phyloP scores from a whole-genome alignment of 2,888 invertebrate species.

The Eupithecia centaureata region DNA sequence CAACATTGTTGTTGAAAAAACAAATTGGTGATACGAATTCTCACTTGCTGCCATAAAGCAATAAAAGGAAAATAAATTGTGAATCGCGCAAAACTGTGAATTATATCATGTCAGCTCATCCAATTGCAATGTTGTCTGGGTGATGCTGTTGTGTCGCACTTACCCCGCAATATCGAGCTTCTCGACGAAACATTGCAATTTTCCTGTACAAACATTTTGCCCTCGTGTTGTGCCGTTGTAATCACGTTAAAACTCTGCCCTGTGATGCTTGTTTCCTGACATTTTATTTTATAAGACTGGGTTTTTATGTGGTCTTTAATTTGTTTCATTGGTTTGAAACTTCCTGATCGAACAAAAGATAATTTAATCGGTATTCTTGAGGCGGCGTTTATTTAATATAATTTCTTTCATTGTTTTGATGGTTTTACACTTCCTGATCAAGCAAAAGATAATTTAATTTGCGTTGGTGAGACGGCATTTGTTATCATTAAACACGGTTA shows the following conservation, averaged over 20 bases:
- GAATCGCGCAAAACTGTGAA: constrained; percentile 46
- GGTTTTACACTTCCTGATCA: neutral
- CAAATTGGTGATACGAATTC: constrained; percentile 20
- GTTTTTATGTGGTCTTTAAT: constrained; percentile 25
- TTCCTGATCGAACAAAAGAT: neutral
- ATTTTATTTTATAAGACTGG: constrained; percentile 45
- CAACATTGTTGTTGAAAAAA: constrained; percentile 25
- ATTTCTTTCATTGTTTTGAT: constrained; percentile 17
- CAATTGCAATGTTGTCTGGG: constrained; percentile 57
- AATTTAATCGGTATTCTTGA: constrained; percentile 24
- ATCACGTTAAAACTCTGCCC: constrained; percentile 57
- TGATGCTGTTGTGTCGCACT: constrained; percentile 54
- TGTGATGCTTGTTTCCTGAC: constrained; percentile 48
- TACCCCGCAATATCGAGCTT: constrained; percentile 56
- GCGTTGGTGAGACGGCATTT: constrained; percentile 25
- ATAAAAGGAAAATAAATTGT: constrained; percentile 40
- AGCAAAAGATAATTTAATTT: neutral
- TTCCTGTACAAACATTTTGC: constrained; percentile 63
- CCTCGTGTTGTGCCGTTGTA: constrained; percentile 58
- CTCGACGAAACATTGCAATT: constrained; percentile 59
- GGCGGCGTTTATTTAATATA: constrained; percentile 16
- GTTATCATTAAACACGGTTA: constrained; percentile 12
- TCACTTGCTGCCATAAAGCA: constrained; percentile 33
- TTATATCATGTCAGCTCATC: constrained; percentile 50
- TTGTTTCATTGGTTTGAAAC: constrained; percentile 16